Conservation (phyloP, 2,113 vertebrate species). For the Mesoclemmys tuberculata region DNA sequence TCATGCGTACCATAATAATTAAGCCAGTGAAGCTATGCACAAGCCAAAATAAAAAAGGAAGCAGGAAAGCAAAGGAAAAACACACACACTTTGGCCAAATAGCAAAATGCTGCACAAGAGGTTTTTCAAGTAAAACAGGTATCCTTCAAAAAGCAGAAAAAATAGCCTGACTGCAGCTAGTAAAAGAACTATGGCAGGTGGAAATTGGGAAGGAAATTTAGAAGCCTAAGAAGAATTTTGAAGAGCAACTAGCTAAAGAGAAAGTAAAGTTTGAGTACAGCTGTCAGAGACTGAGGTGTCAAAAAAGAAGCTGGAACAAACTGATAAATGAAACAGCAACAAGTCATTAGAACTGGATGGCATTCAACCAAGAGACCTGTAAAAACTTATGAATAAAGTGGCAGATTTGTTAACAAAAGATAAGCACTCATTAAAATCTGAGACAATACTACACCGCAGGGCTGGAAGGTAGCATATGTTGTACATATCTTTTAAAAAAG, state of each 20-base stretch:
- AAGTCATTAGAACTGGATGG: neutral
- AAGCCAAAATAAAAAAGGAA: neutral
- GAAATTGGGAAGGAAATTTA: neutral
- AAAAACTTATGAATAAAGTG: neutral
- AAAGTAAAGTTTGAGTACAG: neutral
- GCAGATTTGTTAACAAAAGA: neutral
- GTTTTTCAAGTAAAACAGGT: neutral
- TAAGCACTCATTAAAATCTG: neutral
- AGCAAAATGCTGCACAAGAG: neutral
- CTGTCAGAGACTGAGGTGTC: neutral
- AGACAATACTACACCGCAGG: neutral
- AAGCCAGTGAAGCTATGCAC: neutral
- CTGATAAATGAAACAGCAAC: neutral
- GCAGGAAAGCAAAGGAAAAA: neutral
- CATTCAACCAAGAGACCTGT: neutral
- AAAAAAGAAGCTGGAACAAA: neutral
- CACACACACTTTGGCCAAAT: neutral
- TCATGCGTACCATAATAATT: neutral
- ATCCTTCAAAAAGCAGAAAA: neutral
- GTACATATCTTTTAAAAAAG: neutral
- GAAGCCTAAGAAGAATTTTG: neutral
- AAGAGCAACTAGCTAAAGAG: neutral
- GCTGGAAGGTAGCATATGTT: neutral
- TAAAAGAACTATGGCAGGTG: neutral
- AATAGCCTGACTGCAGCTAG: neutral